phyloP scores from a whole-genome alignment of 1,140 invertebrate genomes.

The Phthorimaea operculella region DNA sequence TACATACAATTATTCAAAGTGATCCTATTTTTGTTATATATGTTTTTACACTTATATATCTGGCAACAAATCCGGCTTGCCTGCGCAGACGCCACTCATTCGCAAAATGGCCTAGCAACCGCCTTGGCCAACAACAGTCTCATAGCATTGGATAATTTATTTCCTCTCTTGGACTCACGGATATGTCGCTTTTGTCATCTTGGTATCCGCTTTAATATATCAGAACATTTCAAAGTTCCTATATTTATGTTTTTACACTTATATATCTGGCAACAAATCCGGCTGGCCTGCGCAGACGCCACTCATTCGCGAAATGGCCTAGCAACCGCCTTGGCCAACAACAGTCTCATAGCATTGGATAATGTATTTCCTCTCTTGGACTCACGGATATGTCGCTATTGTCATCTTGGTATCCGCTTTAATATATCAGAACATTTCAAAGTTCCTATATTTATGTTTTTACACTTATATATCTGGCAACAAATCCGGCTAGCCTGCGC shows the following conservation, averaged over 20 bases:
- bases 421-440: too few species aligned
- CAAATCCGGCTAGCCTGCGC: too few species aligned
- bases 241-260: too few species aligned
- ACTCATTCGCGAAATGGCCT: conserved; percentile 53
- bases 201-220: too few species aligned
- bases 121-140: conserved; percentile 16
- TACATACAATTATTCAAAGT: too few species aligned
- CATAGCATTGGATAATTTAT: background rate
- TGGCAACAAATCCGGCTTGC: too few species aligned
- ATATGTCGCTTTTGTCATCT: background rate
- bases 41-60: too few species aligned
- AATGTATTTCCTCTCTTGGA: background rate
- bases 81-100: conserved; percentile 39
- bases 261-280: too few species aligned
- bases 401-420: background rate
- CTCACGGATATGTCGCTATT: background rate
- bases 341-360: conserved; percentile 5
- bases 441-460: too few species aligned
- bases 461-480: too few species aligned
- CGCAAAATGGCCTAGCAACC: conserved; percentile 50
- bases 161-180: background rate
- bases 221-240: too few species aligned
- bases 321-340: conserved; percentile 35
- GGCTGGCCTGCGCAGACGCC: conserved; percentile 14
- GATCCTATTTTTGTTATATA: too few species aligned